These are phyloP conservation scores for Mya arenaria DNA, from an alignment of 1,140 invertebrate species.

Conservation along the genomic window DNA sequence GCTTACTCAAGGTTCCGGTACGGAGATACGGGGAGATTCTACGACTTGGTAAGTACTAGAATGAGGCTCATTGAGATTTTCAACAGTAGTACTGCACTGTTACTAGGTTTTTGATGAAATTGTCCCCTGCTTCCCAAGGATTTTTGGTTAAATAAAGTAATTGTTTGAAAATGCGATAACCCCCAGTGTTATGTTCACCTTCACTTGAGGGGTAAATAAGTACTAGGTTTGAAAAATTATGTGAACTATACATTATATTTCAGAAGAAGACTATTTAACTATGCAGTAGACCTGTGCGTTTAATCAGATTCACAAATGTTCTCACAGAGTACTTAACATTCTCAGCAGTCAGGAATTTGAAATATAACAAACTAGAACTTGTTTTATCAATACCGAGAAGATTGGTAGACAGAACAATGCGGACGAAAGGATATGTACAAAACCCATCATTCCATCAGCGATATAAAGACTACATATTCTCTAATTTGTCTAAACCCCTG, in stretches of 20 bases:
- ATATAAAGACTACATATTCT: neutral
- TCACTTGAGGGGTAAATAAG: neutral
- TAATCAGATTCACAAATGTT: too few relatives aligned
- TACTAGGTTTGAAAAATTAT: neutral
- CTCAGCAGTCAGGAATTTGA: too few relatives aligned
- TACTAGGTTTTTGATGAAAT: neutral
- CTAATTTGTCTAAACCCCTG: neutral
- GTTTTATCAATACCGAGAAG: too few relatives aligned
- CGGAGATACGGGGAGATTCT: conserved; percentile 24
- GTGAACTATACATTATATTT: neutral
- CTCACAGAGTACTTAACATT: too few relatives aligned
- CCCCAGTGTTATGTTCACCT: neutral
- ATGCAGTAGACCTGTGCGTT: too few relatives aligned
- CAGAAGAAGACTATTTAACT: too few relatives aligned
- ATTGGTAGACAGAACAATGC: too few relatives aligned
- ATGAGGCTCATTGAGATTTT: neutral
- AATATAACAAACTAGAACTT: too few relatives aligned
- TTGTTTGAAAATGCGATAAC: neutral
- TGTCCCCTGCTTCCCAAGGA: neutral
- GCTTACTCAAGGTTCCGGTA: conserved; percentile 50
- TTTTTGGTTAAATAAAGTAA: neutral
- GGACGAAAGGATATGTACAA: too few relatives aligned
- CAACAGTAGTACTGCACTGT: neutral
- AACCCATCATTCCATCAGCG: neutral
- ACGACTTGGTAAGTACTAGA: conserved; percentile 6